A percentile compares a stretch with the other conserved stretches of the same genome.
These are phyloP conservation scores for Mimas tiliae DNA, from an alignment of 2,888 invertebrate species.

Conservation along the genomic window DNA sequence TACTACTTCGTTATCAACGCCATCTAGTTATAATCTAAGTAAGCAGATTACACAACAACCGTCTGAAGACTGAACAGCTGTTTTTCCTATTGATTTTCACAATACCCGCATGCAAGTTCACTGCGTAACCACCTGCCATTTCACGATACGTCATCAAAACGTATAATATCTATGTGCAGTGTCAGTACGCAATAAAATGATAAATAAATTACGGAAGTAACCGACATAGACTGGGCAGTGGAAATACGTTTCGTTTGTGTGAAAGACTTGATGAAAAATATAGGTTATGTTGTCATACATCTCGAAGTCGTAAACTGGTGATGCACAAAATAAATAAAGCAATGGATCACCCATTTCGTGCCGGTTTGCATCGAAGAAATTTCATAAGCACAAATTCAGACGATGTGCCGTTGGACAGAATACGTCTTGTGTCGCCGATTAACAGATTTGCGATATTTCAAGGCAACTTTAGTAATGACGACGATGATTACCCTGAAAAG, in stretches of 20 bases:
- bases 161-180: conserved; percentile 38
- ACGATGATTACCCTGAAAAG: conserved; percentile 64
- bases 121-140: conserved; percentile 60
- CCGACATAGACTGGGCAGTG: neutral
- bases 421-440: conserved; percentile 71
- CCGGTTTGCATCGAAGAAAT: conserved; percentile 64
- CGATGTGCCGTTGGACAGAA: conserved; percentile 67
- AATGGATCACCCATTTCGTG: conserved; percentile 58
- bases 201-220: conserved; percentile 13
- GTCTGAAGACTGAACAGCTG: conserved; percentile 60
- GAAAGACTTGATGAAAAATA: conserved; percentile 26
- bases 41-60: conserved; percentile 26
- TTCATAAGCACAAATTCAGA: conserved; percentile 68
- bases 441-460: conserved; percentile 71
- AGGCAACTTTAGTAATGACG: conserved; percentile 61
- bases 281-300: conserved; percentile 60
- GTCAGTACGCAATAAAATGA: conserved; percentile 35
- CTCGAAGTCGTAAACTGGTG: conserved; percentile 36
- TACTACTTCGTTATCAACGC: conserved; percentile 24
- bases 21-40: conserved; percentile 27
- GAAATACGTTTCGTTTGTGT: conserved; percentile 27
- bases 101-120: conserved; percentile 63
- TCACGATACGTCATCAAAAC: conserved; percentile 45
- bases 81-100: conserved; percentile 69
- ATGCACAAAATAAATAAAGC: conserved; percentile 35